These are phyloP conservation scores for Stomatorhinus walkeri DNA, from an alignment of 2,797 vertebrate genomes.

Conservation along the genomic window DNA sequence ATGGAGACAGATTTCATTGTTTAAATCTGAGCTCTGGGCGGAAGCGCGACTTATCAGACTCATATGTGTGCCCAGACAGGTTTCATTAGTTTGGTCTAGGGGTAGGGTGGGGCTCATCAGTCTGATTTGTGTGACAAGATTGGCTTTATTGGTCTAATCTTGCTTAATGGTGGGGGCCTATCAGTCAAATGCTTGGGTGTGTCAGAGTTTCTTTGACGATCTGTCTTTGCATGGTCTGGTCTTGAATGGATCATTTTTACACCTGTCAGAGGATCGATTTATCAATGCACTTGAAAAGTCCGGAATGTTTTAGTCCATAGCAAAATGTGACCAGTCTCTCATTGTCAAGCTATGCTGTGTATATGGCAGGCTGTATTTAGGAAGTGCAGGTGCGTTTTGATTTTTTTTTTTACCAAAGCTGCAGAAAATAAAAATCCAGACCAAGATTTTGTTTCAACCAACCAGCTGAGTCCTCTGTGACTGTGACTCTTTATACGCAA, in stretches of 20 bases:
- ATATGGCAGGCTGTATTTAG: background rate
- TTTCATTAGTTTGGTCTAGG: background rate
- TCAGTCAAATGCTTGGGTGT: background rate
- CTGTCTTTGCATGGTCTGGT: background rate
- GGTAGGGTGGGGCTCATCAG: background rate
- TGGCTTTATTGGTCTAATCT: conserved; percentile 5
- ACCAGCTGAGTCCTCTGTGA: background rate
- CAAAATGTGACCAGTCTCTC: background rate
- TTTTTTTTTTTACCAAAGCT: background rate
- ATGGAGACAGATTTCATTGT: background rate
- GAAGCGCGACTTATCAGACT: background rate
- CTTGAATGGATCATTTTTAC: background rate
- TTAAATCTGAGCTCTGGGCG: background rate
- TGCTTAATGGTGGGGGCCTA: background rate
- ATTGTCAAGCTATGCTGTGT: background rate
- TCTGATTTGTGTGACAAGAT: background rate
- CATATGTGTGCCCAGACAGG: background rate
- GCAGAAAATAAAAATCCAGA: background rate
- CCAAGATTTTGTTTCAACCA: background rate
- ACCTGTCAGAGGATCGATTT: background rate
- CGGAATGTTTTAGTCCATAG: background rate
- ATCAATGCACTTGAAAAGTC: background rate
- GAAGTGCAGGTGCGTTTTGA: background rate
- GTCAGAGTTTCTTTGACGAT: background rate
- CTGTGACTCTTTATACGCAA: background rate